Conservation (phyloP, 1,140 invertebrate species). For the Caenorhabditis tropicalis region DNA sequence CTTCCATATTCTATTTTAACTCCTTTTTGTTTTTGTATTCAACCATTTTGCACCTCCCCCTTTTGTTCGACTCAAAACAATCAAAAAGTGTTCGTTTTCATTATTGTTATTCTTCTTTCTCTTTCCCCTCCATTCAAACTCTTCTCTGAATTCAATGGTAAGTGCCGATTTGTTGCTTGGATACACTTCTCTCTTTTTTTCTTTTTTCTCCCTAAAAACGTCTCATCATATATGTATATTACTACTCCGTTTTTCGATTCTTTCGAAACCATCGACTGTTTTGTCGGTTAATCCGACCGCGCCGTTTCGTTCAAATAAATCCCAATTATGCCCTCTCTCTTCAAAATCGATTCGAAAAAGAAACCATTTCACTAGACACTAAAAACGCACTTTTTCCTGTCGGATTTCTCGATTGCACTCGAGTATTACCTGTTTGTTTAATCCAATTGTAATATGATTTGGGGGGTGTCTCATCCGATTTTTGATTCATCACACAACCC, state of each 20-base stretch:
- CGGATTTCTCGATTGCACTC: background rate
- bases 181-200: background rate
- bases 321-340: constrained; percentile 11
- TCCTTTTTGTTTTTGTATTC: background rate
- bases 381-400: background rate
- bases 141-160: constrained; percentile 1
- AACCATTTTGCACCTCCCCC: background rate
- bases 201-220: background rate
- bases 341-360: background rate
- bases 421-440: constrained; percentile 26
- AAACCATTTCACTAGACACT: constrained; percentile 1
- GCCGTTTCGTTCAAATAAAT: background rate
- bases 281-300: constrained; percentile 1
- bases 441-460: constrained; percentile 24
- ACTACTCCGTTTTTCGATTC: constrained; percentile 39
- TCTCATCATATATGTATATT: constrained; percentile 38
- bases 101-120: background rate
- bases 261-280: background rate
- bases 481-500: constrained; percentile 3
- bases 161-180: constrained; percentile 1
- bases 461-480: background rate
- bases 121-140: too few relatives aligned
- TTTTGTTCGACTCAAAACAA: background rate
- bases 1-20: background rate
- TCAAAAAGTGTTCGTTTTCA: background rate